Conservation (phyloP, 2,113 vertebrate species). For the Oxygymnocypris stewartii region DNA sequence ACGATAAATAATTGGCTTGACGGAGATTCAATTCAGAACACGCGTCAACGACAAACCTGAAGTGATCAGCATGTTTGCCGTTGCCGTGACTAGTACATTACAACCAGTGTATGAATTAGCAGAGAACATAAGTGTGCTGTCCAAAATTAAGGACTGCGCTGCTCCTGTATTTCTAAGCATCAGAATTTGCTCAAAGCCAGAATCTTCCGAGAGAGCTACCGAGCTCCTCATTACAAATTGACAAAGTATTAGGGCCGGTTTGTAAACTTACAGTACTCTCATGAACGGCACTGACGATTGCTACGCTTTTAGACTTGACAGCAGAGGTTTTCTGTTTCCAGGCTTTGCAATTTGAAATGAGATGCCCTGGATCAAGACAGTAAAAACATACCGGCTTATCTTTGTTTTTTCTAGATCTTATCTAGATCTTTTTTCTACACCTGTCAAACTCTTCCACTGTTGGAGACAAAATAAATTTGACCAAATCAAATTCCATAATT, state of each 20-base stretch:
- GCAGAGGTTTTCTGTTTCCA: neutral
- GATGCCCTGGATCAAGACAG: too few species aligned
- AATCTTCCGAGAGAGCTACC: neutral
- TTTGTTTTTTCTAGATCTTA: too few species aligned
- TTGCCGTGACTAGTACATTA: neutral
- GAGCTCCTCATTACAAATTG: neutral
- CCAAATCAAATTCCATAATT: too few species aligned
- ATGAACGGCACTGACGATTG: neutral
- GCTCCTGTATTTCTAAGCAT: neutral
- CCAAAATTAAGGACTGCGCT: too few species aligned
- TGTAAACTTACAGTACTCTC: neutral
- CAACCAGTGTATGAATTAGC: neutral
- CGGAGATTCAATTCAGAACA: too few species aligned
- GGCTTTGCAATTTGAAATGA: neutral
- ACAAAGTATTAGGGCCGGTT: neutral
- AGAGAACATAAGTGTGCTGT: too few species aligned
- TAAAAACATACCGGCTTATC: neutral
- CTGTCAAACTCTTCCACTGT: too few species aligned
- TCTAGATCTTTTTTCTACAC: too few species aligned
- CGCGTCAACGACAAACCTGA: too few species aligned
- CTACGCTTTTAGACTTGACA: neutral
- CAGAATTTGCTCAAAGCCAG: neutral
- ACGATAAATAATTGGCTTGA: too few species aligned
- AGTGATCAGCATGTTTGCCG: too few species aligned
- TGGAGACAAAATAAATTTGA: too few species aligned